Percentiles rank a stretch among this genome's conserved stretches.
phyloP scores from a whole-genome alignment of 2,113 vertebrate species.

The Phrynocephalus versicolor region DNA sequence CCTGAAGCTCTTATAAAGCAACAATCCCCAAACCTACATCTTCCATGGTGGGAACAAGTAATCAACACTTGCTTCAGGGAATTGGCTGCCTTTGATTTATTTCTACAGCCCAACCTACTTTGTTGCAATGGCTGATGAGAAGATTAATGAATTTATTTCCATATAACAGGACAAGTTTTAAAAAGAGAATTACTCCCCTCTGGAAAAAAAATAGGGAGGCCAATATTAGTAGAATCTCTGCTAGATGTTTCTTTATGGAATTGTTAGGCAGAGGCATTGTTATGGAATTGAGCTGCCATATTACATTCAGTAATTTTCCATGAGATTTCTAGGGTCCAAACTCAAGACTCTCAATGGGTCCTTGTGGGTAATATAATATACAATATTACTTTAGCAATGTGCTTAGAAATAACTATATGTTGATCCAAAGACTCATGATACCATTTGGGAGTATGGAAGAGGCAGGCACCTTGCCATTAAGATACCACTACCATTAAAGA shows the following conservation, averaged over 20 bases:
- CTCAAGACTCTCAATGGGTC: no score
- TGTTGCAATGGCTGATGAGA: background rate
- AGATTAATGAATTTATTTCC: background rate
- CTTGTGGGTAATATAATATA: no score
- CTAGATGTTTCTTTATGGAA: background rate
- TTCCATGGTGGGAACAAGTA: background rate
- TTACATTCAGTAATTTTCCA: no score
- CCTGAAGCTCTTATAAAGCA: background rate
- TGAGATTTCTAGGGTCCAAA: no score
- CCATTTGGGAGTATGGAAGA: no score
- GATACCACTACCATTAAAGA: no score
- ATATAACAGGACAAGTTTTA: background rate
- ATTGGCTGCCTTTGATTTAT: slow-evolving; percentile 20
- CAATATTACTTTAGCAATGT: no score
- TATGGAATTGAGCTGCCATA: background rate
- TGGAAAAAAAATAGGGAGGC: background rate
- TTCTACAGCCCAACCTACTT: background rate
- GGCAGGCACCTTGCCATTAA: no score
- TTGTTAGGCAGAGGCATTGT: background rate
- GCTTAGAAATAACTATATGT: no score
- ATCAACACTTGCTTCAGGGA: background rate
- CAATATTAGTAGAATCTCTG: background rate
- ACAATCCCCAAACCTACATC: background rate
- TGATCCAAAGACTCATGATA: no score
- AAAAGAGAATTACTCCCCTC: background rate